Base-by-base conservation (phyloP, 2,797 vertebrate species). In the Anguilla megastoma region DNA sequence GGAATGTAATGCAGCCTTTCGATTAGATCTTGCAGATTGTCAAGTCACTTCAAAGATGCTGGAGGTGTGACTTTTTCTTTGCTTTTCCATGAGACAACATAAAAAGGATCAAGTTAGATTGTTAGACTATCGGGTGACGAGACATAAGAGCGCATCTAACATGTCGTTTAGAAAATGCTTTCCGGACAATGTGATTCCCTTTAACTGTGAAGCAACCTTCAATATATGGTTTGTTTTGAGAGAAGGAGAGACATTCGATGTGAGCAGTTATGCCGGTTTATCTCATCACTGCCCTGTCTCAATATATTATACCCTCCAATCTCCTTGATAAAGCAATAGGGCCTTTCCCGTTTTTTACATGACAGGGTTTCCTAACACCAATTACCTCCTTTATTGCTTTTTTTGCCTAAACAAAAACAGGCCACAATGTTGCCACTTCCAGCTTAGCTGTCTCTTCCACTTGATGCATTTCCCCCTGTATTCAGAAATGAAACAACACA, bases 331-430 rank as follows among this genome's bases (percentile, higher is more conserved):
- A 21, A 50, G 41, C 79, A 45, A 50, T n/a, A 24, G 79, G 79
- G 9, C 79, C 21, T 79, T 79, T 79, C 18, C 30, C 33, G 45
- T 82, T 5, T 8, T 6, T n/a, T 5, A 82, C 79, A 82, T 82
- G 79, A 82, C 79, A 48, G 79, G 45, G 41, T 82, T 82, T 50
- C 79, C 79, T n/a, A 50, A n/a, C 79, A 50, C 79, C 79, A 82
- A 50, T 82, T 82, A 50, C 45, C 79, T 82, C 45, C 79, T 82
- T 82, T 82, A 48, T 82, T 80, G 74, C 36, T 24, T 82, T 82
- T 50, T 27, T 24, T 41, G 36, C 30, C 45, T 48, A 82, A 82
- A 82, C 45, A 82, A 48, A 82, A 82, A 82, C 79, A 82, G 18
- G 45, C 5, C 8, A 24, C 79, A 50, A 82, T 50, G 9, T 24